These are phyloP conservation scores for Phasianus colchicus DNA, from an alignment of 2,113 vertebrate genomes.

Conservation along the genomic window DNA sequence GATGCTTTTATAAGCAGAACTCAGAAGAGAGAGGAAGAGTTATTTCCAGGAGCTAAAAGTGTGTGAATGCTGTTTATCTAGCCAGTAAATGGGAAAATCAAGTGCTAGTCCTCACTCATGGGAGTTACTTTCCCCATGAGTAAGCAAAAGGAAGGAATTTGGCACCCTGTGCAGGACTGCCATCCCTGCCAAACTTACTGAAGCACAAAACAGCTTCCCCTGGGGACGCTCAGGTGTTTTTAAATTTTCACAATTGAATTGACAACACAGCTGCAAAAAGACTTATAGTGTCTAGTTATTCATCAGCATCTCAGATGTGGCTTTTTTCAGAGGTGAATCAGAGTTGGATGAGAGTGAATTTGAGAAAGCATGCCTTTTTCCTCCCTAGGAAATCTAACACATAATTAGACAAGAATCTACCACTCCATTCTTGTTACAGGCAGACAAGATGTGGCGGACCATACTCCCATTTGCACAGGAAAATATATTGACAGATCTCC, in stretches of 20 bases:
- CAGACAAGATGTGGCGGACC: background rate
- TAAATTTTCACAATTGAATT: background rate
- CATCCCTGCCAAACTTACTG: background rate
- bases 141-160: background rate
- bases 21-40: background rate
- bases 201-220: background rate
- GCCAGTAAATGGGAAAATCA: background rate
- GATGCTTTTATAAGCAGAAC: background rate
- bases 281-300: background rate
- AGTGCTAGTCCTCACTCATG: background rate
- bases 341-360: background rate
- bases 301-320: background rate
- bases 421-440: background rate
- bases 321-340: background rate
- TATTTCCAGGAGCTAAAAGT: background rate
- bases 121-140: background rate
- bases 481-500: background rate
- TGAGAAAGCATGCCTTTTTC: background rate
- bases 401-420: background rate
- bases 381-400: background rate
- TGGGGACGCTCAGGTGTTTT: background rate
- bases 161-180: background rate
- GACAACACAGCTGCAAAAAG: conserved; percentile 15
- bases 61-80: background rate
- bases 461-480: background rate